Evolutionary conservation across 2,113 vertebrate genomes (phyloP).

Genomic region (Xenopus tropicalis): DNA sequence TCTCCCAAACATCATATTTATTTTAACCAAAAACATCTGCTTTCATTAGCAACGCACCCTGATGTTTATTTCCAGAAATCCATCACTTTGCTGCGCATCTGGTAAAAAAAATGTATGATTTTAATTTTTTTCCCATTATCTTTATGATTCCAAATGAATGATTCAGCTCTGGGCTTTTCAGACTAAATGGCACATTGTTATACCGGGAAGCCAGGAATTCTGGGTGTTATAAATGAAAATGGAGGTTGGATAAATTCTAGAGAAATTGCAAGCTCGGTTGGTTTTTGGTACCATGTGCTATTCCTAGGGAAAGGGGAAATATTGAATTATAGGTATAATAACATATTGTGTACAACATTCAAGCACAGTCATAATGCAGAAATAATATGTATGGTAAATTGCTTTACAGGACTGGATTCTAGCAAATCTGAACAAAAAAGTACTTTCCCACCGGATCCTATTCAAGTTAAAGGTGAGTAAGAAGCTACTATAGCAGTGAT

Average conservation of each 20-base stretch:
- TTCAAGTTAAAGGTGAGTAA: slow-evolving; percentile 38
- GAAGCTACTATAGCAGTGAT: too few species aligned
- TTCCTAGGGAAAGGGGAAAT: too few species aligned
- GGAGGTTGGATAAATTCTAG: too few species aligned
- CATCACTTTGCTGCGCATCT: slow-evolving; percentile 19
- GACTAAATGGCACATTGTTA: not conserved
- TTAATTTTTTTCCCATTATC: not conserved
- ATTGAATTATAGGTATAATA: too few species aligned
- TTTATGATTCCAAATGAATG: slow-evolving; percentile 3
- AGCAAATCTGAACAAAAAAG: slow-evolving; percentile 15
- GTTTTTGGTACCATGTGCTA: too few species aligned
- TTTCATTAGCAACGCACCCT: slow-evolving; percentile 36
- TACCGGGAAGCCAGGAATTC: not conserved
- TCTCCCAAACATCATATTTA: slow-evolving; percentile 39
- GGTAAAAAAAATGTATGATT: slow-evolving; percentile 6
- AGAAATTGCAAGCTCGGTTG: too few species aligned
- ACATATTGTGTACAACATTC: too few species aligned
- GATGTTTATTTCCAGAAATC: slow-evolving; percentile 34
- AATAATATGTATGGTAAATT: too few species aligned
- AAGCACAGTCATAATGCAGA: too few species aligned
- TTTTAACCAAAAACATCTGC: slow-evolving; percentile 37
- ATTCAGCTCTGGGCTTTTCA: slow-evolving; percentile 4
- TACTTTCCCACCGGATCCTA: slow-evolving; percentile 11
- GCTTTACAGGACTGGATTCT: slow-evolving; percentile 11
- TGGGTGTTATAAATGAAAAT: too few species aligned